Conservation (phyloP, 2,113 vertebrate species). For the Natator depressus region DNA sequence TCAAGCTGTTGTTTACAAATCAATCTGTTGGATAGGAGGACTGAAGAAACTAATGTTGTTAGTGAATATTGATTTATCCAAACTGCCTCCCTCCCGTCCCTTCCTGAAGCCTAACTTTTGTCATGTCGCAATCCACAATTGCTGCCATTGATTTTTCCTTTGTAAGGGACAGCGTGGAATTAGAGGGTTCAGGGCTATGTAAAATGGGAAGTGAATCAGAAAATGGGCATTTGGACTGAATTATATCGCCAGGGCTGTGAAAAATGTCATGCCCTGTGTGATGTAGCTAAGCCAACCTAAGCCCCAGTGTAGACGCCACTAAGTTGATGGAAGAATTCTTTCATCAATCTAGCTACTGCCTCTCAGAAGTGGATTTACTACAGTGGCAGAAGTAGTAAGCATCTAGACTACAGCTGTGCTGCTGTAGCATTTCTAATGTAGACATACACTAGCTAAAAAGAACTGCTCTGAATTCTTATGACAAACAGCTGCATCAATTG, state of each 20-base stretch:
- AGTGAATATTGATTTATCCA: background rate
- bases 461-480: background rate
- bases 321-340: background rate
- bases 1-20: background rate
- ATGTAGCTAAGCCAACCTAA: background rate
- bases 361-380: background rate
- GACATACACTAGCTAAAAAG: background rate
- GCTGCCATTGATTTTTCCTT: background rate
- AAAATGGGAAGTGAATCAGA: background rate
- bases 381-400: background rate
- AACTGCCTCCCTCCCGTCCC: rapidly evolving
- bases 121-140: background rate
- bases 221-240: background rate
- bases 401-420: background rate
- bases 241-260: background rate
- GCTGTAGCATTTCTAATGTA: background rate
- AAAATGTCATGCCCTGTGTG: background rate
- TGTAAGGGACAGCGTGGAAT: background rate
- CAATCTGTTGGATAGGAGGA: background rate
- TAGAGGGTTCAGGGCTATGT: background rate
- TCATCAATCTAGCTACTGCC: background rate
- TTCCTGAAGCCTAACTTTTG: background rate
- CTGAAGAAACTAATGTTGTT: background rate
- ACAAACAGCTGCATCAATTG: background rate
- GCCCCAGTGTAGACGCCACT: background rate